A percentile compares a stretch with the other conserved stretches of the same genome.
These are phyloP conservation scores for Oreochromis grahami DNA, from an alignment of 2,797 vertebrate species.

Conservation along the genomic window DNA sequence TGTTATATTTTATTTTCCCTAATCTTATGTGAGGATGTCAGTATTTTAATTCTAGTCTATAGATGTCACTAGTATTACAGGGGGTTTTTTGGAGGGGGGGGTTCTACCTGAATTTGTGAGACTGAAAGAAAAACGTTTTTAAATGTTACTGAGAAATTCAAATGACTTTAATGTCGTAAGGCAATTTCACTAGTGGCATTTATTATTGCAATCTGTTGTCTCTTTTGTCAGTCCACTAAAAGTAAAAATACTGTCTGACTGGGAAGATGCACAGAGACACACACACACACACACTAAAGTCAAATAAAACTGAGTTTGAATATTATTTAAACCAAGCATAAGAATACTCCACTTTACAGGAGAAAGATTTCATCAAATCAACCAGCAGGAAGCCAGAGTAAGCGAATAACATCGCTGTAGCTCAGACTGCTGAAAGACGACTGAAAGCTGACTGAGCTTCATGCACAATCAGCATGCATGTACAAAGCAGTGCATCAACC, in stretches of 20 bases:
- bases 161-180: background rate
- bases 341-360: background rate
- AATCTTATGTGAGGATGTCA: background rate
- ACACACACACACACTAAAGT: background rate
- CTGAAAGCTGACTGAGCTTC: background rate
- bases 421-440: background rate
- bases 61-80: background rate
- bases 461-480: background rate
- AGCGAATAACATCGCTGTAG: background rate
- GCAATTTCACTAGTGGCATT: fast-evolving
- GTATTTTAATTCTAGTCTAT: background rate
- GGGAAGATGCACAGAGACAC: background rate
- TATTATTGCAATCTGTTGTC: background rate
- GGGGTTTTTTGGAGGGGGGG: background rate
- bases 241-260: background rate
- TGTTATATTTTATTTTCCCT: background rate
- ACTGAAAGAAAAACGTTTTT: background rate
- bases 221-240: background rate
- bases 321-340: background rate
- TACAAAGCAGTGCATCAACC: background rate
- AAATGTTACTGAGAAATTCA: background rate
- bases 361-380: background rate
- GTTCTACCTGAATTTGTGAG: background rate
- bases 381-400: background rate
- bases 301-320: background rate